Evolutionary conservation across 64 coral and sea anemone species (phyloP), one percentile per base, ranked within the genome.

Genomic region (Montipora foliosa): DNA sequence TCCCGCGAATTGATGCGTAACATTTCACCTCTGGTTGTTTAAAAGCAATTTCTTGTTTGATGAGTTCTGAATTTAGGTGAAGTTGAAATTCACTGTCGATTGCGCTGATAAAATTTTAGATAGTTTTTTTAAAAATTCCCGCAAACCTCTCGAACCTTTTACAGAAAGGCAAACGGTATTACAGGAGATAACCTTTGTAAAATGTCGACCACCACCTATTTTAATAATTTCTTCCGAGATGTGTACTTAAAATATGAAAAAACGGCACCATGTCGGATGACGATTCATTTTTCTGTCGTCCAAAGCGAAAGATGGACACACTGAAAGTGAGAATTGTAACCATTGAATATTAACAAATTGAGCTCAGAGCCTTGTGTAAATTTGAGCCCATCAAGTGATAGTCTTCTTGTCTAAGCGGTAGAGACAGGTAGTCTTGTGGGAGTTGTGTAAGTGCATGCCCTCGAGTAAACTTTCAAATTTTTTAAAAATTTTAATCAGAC

Each of bases 1-100:
- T 70, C 37, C 46, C 47, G 82, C 67, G 82, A 86, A 86, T 71
- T 72, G 82, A 86, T 72, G 82, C 82, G 66, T 86, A 86, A 86
- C 82, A 51, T 48, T 50, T 71, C 47, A 70, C 49, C 64, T 50
- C 19, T 86, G 47, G 19, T 24, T 69, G 62, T 86, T 69, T 86
- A 71, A 51, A 49, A 71, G 44, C 64, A 70, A 71, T 86, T 86
- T 64, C 17, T 49, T 22, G 82, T 37, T 37, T 86, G 71, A 86
- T 86, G 82, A 86, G 82, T 86, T 86, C 20, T 10, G 47, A 86
- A 71, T 86, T 72, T 86, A 70, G 49, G 68, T 86, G 47, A 69
- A 86, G 19, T 19, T 37, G 20, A 44, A 71, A 52, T 49, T 86
- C 66, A 50, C 8, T 47, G 45, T 71, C 82, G 46, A 72, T 46